phyloP scores from a whole-genome alignment of 23 tunicate genomes.

The Halocynthia aurantium region DNA sequence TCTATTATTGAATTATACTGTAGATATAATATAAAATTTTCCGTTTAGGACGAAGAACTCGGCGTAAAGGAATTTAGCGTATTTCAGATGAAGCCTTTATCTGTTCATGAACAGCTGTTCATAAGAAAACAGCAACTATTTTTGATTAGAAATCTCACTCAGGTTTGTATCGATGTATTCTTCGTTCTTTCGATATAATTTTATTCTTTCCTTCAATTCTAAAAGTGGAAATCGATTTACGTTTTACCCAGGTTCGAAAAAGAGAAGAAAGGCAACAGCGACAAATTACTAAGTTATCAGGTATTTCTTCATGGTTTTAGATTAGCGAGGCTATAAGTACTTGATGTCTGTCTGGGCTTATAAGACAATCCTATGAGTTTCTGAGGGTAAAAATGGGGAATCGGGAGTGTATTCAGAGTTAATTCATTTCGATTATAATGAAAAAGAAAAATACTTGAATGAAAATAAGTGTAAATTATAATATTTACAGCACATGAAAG shows the following conservation, averaged over 20 bases:
- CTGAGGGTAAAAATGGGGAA: no score
- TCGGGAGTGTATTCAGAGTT: no score
- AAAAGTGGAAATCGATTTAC: neutral
- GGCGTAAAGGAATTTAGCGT: conserved; percentile 21
- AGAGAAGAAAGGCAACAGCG: conserved; percentile 1
- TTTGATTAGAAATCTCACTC: conserved; percentile 59
- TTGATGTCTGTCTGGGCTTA: no score
- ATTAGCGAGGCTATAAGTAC: neutral
- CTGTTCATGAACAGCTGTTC: conserved; percentile 38
- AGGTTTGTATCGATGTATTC: conserved; percentile 16
- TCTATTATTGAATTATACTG: no score
- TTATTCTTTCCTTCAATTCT: neutral
- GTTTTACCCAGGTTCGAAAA: neutral
- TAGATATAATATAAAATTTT: no score
- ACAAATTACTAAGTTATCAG: neutral
- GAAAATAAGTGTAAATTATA: no score
- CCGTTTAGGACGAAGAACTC: conserved; percentile 11
- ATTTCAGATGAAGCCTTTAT: conserved; percentile 33
- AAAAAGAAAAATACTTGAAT: no score
- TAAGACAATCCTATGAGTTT: no score
- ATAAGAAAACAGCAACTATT: conserved; percentile 37
- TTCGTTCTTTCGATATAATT: neutral
- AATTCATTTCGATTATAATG: no score
- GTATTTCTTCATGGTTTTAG: neutral
- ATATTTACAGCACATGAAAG: no score